Percentiles rank a stretch among this genome's conserved stretches.
phyloP scores from a whole-genome alignment of 2,113 vertebrate genomes.

The Melanotaenia duboulayi region DNA sequence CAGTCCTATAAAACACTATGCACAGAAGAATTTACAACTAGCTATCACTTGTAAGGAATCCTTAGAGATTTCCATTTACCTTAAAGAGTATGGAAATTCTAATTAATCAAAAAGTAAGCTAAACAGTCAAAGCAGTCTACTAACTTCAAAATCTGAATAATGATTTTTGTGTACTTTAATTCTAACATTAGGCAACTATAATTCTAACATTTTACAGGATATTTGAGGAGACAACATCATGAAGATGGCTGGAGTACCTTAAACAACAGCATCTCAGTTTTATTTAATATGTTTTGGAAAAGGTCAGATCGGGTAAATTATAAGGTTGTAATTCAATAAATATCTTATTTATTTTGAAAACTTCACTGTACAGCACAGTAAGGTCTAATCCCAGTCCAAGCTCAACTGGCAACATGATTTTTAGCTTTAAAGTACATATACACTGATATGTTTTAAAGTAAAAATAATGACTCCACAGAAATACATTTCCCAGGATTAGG shows the following conservation, averaged over 20 bases:
- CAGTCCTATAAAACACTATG: conserved; percentile 21
- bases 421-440: neutral
- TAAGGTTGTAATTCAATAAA: neutral
- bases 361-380: neutral
- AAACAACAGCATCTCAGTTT: conserved; percentile 7
- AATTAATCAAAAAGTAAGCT: neutral
- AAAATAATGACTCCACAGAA: neutral
- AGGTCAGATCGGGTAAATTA: neutral
- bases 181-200: too few relatives aligned
- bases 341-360: neutral
- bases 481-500: neutral
- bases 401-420: neutral
- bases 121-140: neutral
- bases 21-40: conserved; percentile 5
- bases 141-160: neutral
- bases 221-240: neutral
- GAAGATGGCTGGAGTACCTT: neutral
- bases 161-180: too few relatives aligned
- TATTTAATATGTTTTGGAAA: neutral
- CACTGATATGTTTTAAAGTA: neutral
- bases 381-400: too few relatives aligned
- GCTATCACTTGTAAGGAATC: conserved; percentile 34
- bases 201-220: neutral
- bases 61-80: neutral
- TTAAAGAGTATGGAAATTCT: neutral